Evolutionary conservation across 2,888 invertebrate species (phyloP).

Genomic region (Scelioninae gen. 1): DNA sequence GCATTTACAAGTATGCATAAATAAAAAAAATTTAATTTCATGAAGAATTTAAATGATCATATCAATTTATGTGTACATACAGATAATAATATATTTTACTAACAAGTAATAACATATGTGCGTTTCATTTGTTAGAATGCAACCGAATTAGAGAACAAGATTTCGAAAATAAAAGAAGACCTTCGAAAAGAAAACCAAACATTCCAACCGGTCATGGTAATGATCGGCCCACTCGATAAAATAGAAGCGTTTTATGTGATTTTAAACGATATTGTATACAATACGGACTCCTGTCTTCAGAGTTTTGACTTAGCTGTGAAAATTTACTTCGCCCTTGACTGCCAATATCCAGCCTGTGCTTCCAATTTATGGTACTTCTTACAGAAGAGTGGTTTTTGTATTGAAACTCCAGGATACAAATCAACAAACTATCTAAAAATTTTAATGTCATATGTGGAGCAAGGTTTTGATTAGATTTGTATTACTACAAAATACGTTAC

Average conservation of each 20-base stretch:
- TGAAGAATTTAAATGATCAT: too few species aligned
- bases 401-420: too few species aligned
- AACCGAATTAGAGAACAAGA: constrained; percentile 7
- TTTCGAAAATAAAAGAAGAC: constrained; percentile 6
- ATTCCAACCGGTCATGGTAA: constrained; percentile 25
- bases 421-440: too few species aligned
- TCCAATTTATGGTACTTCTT: too few species aligned
- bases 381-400: too few species aligned
- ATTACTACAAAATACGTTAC: too few species aligned
- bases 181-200: constrained; percentile 20
- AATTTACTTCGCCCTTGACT: constrained; percentile 15
- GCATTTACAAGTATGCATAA: background rate
- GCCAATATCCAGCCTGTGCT: constrained; percentile 22
- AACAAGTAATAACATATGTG: background rate
- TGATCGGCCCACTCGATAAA: constrained; percentile 6
- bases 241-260: constrained; percentile 28
- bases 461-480: too few species aligned
- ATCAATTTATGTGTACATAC: background rate
- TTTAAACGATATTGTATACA: constrained; percentile 12
- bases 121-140: constrained; percentile 29
- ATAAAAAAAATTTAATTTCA: too few species aligned
- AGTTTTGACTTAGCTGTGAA: constrained; percentile 36
- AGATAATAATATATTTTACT: background rate
- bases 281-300: background rate
- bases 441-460: too few species aligned